phyloP scores from a whole-genome alignment of 2,113 vertebrate genomes.

The Oncorhynchus mykiss region DNA sequence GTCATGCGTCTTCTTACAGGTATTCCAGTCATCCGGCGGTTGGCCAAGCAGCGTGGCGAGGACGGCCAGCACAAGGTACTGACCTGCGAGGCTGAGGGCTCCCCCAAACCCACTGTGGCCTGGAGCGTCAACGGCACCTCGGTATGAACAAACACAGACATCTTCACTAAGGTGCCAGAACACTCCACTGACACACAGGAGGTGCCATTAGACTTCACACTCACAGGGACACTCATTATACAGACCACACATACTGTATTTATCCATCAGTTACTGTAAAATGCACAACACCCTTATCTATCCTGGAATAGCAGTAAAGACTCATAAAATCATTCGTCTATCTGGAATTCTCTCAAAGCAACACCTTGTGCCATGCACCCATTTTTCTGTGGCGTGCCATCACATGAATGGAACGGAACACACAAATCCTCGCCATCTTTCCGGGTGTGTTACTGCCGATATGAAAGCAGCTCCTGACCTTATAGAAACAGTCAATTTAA shows the following conservation, averaged over 20 bases:
- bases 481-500: background rate
- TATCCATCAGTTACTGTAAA: no score
- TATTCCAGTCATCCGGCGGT: slow-evolving; percentile 82
- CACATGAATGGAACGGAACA: background rate
- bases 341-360: background rate
- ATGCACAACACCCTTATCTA: no score
- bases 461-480: background rate
- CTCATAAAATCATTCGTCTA: no score
- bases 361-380: background rate
- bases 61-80: slow-evolving; percentile 83
- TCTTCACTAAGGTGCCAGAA: background rate
- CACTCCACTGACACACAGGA: no score
- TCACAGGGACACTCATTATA: no score
- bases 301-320: no score
- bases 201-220: no score
- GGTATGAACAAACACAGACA: slow-evolving; percentile 62
- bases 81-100: slow-evolving; percentile 87
- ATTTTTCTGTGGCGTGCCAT: background rate
- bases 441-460: background rate
- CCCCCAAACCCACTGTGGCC: slow-evolving; percentile 86
- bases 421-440: background rate
- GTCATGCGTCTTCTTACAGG: slow-evolving; percentile 68
- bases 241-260: no score
- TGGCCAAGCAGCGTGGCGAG: slow-evolving; percentile 77
- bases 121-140: slow-evolving; percentile 88